Percentiles rank a stretch among this genome's conserved stretches.
These are phyloP conservation scores for Chouioia cunea DNA, from an alignment of 2,888 invertebrate genomes.

Conservation along the genomic window DNA sequence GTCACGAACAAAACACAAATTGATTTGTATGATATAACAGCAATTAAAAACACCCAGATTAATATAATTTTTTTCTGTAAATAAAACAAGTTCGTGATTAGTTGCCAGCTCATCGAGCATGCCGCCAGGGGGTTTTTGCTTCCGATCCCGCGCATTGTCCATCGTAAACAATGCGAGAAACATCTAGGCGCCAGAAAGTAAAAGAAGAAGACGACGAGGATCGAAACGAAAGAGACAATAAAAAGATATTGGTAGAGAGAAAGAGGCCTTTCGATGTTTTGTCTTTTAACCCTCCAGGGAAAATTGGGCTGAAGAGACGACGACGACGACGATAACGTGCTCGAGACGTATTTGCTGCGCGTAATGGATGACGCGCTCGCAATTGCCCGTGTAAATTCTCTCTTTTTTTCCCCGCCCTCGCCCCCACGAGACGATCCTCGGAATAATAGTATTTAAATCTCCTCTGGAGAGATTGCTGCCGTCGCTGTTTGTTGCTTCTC, in stretches of 20 bases:
- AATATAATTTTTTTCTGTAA: no score
- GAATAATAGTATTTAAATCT: slow-evolving; percentile 34
- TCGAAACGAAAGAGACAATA: slow-evolving; percentile 32
- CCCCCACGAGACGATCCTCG: slow-evolving; percentile 8
- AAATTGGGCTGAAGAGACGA: slow-evolving; percentile 41
- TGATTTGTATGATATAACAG: no score
- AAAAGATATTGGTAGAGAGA: slow-evolving; percentile 44
- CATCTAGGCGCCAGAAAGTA: background rate
- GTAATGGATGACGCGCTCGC: slow-evolving; percentile 38
- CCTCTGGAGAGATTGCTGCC: slow-evolving; percentile 1
- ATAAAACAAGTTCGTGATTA: no score
- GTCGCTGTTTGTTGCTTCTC: background rate
- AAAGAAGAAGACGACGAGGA: background rate
- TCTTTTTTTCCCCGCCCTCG: background rate
- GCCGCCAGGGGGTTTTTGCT: no score
- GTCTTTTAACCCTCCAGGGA: slow-evolving; percentile 44
- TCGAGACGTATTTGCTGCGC: slow-evolving; percentile 30
- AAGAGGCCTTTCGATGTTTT: background rate
- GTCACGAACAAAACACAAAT: no score
- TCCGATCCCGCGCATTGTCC: background rate
- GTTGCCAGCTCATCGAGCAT: no score
- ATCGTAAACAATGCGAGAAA: slow-evolving; percentile 12
- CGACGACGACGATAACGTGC: slow-evolving; percentile 45
- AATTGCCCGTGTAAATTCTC: slow-evolving; percentile 32
- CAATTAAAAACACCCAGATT: no score